Evolutionary conservation across 2,888 invertebrate genomes (phyloP).

Genomic region (Leucophenga montana): DNA sequence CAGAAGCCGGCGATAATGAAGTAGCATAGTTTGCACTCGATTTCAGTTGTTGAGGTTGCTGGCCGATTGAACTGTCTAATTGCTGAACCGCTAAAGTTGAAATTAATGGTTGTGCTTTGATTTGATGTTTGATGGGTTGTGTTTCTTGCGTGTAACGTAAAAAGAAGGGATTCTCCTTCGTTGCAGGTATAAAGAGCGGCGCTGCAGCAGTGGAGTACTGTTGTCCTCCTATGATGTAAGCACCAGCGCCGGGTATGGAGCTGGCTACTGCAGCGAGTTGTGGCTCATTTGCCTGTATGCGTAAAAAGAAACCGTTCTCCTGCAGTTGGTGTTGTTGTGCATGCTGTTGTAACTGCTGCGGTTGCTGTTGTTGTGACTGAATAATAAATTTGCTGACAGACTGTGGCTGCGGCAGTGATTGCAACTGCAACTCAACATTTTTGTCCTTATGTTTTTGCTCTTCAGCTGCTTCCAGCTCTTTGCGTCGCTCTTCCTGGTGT

Average conservation of each 20-base stretch:
- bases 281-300: conserved; percentile 50
- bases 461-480: conserved; percentile 46
- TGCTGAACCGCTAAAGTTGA: neutral
- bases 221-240: conserved; percentile 32
- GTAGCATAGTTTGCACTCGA: neutral
- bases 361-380: neutral
- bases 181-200: conserved; percentile 1
- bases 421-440: conserved; percentile 18
- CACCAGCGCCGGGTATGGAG: conserved; percentile 14
- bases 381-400: neutral
- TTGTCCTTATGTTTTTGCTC: conserved; percentile 36
- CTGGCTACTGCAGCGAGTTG: conserved; percentile 17
- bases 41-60: conserved; percentile 2
- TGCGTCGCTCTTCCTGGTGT: conserved; percentile 41
- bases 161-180: conserved; percentile 54
- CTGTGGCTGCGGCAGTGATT: conserved; percentile 23
- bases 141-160: conserved; percentile 42
- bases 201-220: neutral
- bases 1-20: neutral
- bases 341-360: conserved; percentile 28
- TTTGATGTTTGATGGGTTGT: conserved; percentile 4
- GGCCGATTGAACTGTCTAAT: conserved; percentile 1
- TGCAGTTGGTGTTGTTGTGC: conserved; percentile 50
- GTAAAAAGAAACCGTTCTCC: conserved; percentile 56
- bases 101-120: conserved; percentile 2